Conservation (phyloP, 2,888 invertebrate species). For the Theodoxus fluviatilis region DNA sequence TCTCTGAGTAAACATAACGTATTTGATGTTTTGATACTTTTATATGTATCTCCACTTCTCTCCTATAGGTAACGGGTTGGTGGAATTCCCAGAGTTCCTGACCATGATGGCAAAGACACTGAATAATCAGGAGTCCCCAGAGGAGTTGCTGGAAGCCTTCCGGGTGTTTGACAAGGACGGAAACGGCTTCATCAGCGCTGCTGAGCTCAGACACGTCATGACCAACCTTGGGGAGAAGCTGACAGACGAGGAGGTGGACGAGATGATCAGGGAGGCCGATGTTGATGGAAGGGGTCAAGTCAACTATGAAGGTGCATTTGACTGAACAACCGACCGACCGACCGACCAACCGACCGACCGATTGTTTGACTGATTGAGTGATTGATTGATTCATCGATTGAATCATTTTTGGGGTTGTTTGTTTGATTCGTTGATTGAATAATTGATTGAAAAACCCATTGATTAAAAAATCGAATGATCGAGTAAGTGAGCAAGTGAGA, state of each 20-base stretch:
- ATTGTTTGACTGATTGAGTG: too few relatives aligned
- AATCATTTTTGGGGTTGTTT: too few relatives aligned
- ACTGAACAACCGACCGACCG: too few relatives aligned
- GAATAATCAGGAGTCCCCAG: slow-evolving; percentile 99
- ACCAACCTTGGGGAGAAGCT: slow-evolving; percentile 99
- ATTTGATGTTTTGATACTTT: too few relatives aligned
- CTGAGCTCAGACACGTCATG: slow-evolving; percentile 99
- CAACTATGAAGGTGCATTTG: slow-evolving; percentile 35
- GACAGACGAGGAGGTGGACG: slow-evolving; percentile 99
- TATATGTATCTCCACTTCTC: slow-evolving; percentile 27
- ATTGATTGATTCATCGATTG: too few relatives aligned
- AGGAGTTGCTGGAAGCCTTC: slow-evolving; percentile 96
- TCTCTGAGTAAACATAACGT: too few relatives aligned
- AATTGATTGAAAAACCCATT: too few relatives aligned
- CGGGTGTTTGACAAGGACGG: slow-evolving; percentile 99
- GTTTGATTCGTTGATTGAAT: too few relatives aligned
- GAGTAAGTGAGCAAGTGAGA: too few relatives aligned
- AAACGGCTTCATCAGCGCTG: slow-evolving; percentile 98
- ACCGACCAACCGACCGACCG: too few relatives aligned
- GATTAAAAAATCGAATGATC: too few relatives aligned
- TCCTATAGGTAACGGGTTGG: slow-evolving; percentile 91
- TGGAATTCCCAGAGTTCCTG: slow-evolving; percentile 99
- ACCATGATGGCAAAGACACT: slow-evolving; percentile 99
- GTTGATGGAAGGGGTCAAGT: slow-evolving; percentile 94
- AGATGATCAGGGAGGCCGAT: slow-evolving; percentile 99